Conservation (phyloP, 1,140 invertebrate genomes). For the Drosophila paulistorum region DNA sequence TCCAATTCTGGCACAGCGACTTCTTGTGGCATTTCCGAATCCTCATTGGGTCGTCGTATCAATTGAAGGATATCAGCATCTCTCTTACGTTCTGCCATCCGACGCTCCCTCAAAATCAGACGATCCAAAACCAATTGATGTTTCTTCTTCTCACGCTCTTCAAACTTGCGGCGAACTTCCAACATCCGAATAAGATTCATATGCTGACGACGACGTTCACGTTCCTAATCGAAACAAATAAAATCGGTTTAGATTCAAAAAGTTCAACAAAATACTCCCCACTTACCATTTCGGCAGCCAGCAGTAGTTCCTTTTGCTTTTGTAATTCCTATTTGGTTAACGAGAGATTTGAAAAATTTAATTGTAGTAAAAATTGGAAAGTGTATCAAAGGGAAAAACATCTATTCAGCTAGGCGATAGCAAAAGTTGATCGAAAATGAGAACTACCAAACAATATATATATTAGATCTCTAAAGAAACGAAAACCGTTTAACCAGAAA, state of each 20-base stretch:
- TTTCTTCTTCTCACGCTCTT: constrained; percentile 93
- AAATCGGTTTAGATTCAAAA: background rate
- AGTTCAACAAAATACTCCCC: too few relatives aligned
- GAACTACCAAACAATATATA: background rate
- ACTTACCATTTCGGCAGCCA: constrained; percentile 93
- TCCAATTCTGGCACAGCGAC: constrained; percentile 90
- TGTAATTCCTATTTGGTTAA: constrained; percentile 89
- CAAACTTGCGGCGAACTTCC: constrained; percentile 92
- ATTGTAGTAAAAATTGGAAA: constrained; percentile 83
- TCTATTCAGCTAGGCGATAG: background rate
- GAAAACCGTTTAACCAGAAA: background rate
- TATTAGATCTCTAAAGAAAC: background rate
- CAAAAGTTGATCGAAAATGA: background rate
- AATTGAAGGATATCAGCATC: constrained; percentile 94
- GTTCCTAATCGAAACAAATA: constrained; percentile 86
- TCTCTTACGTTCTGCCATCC: constrained; percentile 91
- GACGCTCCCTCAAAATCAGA: constrained; percentile 86
- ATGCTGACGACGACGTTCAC: constrained; percentile 95
- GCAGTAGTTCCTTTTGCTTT: constrained; percentile 92
- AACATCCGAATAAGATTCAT: constrained; percentile 93
- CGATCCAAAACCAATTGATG: constrained; percentile 85
- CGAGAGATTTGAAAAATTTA: constrained; percentile 54
- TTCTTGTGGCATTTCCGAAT: constrained; percentile 90
- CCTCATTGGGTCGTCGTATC: constrained; percentile 93
- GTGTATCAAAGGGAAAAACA: background rate